Conservation (phyloP, 2,113 vertebrate genomes). For the Ailuropoda melanoleuca region DNA sequence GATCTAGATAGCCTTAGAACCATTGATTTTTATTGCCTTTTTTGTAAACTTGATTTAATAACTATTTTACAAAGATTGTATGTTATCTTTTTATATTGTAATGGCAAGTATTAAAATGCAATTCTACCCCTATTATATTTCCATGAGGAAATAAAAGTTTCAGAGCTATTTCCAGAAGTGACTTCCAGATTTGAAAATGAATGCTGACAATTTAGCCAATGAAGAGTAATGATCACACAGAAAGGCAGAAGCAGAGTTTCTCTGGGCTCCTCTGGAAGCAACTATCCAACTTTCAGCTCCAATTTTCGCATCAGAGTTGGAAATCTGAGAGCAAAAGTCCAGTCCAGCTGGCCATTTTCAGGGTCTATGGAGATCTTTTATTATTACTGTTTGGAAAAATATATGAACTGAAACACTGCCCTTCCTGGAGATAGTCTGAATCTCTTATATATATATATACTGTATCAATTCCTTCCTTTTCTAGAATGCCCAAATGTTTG, state of each 20-base stretch:
- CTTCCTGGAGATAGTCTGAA: background rate
- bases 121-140: background rate
- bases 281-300: background rate
- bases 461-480: background rate
- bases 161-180: background rate
- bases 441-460: background rate
- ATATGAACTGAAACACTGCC: background rate
- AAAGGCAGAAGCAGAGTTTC: background rate
- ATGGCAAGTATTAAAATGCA: background rate
- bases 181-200: background rate
- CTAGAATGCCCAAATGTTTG: background rate
- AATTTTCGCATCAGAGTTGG: background rate
- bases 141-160: background rate
- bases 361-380: background rate
- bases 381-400: background rate
- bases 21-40: background rate
- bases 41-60: background rate
- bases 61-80: background rate
- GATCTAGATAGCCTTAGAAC: background rate
- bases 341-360: background rate
- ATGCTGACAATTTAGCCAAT: background rate
- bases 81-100: background rate
- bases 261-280: background rate
- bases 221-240: background rate
- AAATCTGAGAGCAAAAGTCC: background rate